These are phyloP conservation scores for Aphidoletes aphidimyza DNA, from an alignment of 2,888 invertebrate species.

Conservation along the genomic window DNA sequence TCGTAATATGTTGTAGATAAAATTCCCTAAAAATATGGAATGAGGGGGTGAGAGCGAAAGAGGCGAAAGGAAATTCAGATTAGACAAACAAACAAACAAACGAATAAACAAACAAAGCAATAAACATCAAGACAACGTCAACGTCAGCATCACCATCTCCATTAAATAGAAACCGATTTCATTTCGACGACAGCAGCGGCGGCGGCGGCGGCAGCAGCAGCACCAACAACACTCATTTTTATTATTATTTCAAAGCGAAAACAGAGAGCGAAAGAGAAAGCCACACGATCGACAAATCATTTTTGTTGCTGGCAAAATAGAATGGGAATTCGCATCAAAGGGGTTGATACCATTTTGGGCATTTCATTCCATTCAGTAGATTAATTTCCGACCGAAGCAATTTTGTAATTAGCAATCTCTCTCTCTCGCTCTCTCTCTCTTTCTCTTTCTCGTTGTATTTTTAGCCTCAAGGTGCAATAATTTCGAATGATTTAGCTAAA, in stretches of 20 bases:
- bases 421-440: not conserved
- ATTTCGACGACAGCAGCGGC: too few species aligned
- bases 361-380: not conserved
- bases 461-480: not conserved
- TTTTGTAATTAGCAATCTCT: not conserved
- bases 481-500: too few species aligned
- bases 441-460: too few species aligned
- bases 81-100: not conserved
- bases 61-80: not conserved
- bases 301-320: too few species aligned
- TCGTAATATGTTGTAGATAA: not conserved
- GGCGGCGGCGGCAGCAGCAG: too few species aligned
- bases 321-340: too few species aligned
- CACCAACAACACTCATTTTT: too few species aligned
- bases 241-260: too few species aligned
- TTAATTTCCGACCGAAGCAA: slow-evolving; percentile 1
- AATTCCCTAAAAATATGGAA: not conserved
- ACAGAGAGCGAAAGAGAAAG: too few species aligned
- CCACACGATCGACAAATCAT: too few species aligned
- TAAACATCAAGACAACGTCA: not conserved
- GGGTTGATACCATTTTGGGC: not conserved
- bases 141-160: not conserved
- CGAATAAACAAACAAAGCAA: not conserved
- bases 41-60: not conserved
- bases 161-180: too few species aligned